These are phyloP conservation scores for Halocynthia aurantium DNA, from an alignment of 23 tunicate genomes.

Conservation along the genomic window DNA sequence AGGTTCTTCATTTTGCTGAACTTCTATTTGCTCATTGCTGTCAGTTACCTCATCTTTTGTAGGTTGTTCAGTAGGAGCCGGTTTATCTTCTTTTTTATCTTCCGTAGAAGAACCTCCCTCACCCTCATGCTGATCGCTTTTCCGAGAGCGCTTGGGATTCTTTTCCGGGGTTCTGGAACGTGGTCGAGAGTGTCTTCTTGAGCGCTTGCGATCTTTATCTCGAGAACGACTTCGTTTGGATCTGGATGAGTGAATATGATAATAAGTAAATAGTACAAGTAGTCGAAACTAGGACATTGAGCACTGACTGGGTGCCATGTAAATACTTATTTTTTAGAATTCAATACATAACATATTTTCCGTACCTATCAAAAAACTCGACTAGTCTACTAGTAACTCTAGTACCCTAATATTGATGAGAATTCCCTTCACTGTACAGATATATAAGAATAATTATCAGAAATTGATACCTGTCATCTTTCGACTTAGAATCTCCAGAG, in stretches of 20 bases:
- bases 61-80: neutral
- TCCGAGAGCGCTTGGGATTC: slow-evolving; percentile 43
- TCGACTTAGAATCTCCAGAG: slow-evolving; percentile 26
- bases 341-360: neutral
- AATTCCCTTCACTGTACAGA: neutral
- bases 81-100: neutral
- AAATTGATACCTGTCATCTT: slow-evolving; percentile 13
- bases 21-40: neutral
- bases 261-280: neutral
- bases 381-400: neutral
- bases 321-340: neutral
- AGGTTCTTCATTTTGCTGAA: neutral
- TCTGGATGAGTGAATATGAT: neutral
- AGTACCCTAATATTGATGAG: neutral
- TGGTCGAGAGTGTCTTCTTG: slow-evolving; percentile 52
- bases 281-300: neutral
- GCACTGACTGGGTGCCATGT: neutral
- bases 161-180: slow-evolving; percentile 36
- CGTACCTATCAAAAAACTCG: neutral
- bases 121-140: slow-evolving; percentile 35
- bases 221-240: slow-evolving; percentile 41
- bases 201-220: slow-evolving; percentile 57
- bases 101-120: neutral
- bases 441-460: neutral
- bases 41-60: neutral